Evolutionary conservation across 1,140 invertebrate genomes (phyloP).

Genomic region (Vollenhovia emeryi): DNA sequence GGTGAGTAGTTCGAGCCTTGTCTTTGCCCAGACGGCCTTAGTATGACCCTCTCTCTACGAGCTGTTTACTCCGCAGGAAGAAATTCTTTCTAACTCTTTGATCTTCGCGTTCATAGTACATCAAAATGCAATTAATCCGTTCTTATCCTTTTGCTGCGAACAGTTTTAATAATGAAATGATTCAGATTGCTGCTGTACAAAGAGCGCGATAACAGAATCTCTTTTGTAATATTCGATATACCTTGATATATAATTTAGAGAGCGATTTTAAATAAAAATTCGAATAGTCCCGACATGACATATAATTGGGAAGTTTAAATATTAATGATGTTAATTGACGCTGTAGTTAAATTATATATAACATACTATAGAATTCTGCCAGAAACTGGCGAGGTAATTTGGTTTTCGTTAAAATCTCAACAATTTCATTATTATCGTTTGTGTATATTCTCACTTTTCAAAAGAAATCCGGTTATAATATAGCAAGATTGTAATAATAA

Average conservation of each 20-base stretch:
- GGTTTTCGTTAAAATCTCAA: neutral
- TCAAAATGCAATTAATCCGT: slow-evolving; percentile 38
- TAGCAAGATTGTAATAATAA: neutral
- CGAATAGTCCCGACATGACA: neutral
- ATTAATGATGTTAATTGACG: neutral
- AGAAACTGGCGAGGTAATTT: neutral
- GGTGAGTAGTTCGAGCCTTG: slow-evolving; percentile 7
- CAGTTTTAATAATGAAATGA: slow-evolving; percentile 26
- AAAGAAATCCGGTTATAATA: neutral
- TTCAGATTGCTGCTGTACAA: neutral
- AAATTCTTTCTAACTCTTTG: slow-evolving; percentile 29
- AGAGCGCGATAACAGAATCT: neutral
- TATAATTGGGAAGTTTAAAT: neutral
- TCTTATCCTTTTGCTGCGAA: neutral
- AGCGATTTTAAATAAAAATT: neutral
- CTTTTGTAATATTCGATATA: slow-evolving; percentile 11
- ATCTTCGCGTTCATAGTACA: neutral
- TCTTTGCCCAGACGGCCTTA: slow-evolving; percentile 17
- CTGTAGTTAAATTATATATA: neutral
- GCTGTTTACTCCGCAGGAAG: slow-evolving; percentile 19
- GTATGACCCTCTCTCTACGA: neutral
- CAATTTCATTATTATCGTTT: neutral
- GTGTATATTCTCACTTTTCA: neutral
- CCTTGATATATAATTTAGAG: neutral
- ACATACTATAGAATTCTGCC: neutral